These are phyloP conservation scores for Otus sunia DNA, from an alignment of 2,113 vertebrate species.

Conservation along the genomic window DNA sequence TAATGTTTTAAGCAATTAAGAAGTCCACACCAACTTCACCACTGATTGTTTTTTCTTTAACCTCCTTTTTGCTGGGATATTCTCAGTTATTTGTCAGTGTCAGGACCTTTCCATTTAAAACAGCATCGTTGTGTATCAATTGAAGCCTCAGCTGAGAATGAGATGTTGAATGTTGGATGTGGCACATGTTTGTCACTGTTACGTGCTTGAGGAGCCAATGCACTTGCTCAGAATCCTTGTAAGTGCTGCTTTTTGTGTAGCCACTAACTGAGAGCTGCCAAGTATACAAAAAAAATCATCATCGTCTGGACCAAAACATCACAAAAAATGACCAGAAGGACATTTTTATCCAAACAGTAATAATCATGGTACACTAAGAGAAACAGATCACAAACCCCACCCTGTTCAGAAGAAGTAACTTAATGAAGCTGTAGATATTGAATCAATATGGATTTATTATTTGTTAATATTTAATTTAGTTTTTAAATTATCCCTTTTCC, in stretches of 20 bases:
- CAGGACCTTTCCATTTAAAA: background rate
- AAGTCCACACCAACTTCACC: background rate
- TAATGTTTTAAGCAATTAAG: background rate
- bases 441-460: background rate
- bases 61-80: background rate
- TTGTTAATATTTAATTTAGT: background rate
- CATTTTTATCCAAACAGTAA: background rate
- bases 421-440: background rate
- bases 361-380: background rate
- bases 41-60: background rate
- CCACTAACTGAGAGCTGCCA: background rate
- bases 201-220: background rate
- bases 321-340: background rate
- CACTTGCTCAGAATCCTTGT: background rate
- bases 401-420: background rate
- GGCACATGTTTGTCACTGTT: background rate
- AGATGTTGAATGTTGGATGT: background rate
- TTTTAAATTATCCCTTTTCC: background rate
- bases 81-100: background rate
- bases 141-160: background rate
- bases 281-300: background rate
- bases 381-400: background rate
- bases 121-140: background rate
- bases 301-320: background rate
- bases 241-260: background rate